Evolutionary conservation across 2,888 invertebrate genomes (phyloP), one percentile per base, ranked within the genome.

Genomic region (Elegia similella): DNA sequence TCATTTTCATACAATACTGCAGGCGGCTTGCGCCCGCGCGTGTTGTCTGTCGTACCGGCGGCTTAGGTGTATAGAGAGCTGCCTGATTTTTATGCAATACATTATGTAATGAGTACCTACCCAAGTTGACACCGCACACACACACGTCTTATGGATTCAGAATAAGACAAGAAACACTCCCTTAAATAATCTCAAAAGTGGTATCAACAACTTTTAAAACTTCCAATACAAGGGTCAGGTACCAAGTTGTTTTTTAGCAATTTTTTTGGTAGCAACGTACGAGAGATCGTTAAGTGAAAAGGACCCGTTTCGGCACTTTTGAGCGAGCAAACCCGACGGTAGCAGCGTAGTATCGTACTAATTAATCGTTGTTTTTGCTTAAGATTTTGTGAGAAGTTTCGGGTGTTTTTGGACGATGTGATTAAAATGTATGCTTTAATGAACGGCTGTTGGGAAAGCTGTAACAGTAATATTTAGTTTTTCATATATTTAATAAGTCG

Each of bases 261-360:
- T 77, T 84, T 87, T 86, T 88, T 88, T 87, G 81, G 82, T 80
- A 80, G 85, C 82, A 57, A 59, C 65, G 66, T 68, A 56, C 71
- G 69, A 70, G 64, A 74, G 81, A 74, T 88, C 89, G 86, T 89
- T 90, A 89, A 84, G 80, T 78, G 82, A 82, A 84, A 82, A 78
- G 82, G 81, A 82, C 86, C 82, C 62, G 87, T 87, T 86, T 86
- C 88, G 88, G 89, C 78, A 56, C 80, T 74, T 86, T 88, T 88
- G 87, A 73, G 70, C 69, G 72, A 73, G 75, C 78, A 75, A 71
- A 70, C 70, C 62, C 67, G 84, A 77, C 87, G 80, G 88, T 88
- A 88, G 88, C 87, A 42, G 62, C 58, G 63, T 65, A 80, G 81
- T 87, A 87, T 88, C 86, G 64, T 59, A 69, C 85, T 88, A 88